Evolutionary conservation across 2,113 vertebrate species (phyloP).

Genomic region (Cebidichthys violaceus): DNA sequence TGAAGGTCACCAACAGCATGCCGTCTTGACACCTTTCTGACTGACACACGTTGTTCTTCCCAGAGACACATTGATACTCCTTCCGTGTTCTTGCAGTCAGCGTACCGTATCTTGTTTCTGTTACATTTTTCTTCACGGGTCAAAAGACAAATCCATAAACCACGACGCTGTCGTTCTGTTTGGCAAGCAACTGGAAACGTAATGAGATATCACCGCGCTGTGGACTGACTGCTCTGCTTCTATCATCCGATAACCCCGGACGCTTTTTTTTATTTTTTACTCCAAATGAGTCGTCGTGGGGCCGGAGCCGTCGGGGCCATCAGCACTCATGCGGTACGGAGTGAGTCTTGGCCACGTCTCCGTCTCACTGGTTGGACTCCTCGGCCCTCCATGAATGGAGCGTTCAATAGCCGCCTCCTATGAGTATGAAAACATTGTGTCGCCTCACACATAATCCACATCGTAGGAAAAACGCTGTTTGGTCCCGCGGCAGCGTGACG

Average conservation of each 20-base stretch:
- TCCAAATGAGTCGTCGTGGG: conserved; percentile 12
- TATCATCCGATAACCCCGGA: conserved; percentile 17
- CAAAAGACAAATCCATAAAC: neutral
- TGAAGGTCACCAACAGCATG: neutral
- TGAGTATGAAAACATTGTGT: conserved; percentile 53
- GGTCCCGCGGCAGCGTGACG: conserved; percentile 57
- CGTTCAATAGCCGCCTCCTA: conserved; percentile 54
- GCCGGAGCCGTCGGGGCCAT: conserved; percentile 32
- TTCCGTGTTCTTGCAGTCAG: conserved; percentile 25
- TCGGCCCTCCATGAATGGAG: conserved; percentile 46
- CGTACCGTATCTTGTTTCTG: neutral
- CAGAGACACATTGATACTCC: neutral
- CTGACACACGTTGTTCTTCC: conserved; percentile 19
- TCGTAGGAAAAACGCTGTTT: conserved; percentile 62
- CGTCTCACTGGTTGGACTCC: conserved; percentile 21
- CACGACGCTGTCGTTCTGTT: neutral
- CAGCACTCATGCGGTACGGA: conserved; percentile 40
- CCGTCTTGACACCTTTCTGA: neutral
- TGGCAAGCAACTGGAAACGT: neutral
- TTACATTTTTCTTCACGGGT: neutral
- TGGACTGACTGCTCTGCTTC: neutral
- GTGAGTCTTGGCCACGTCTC: conserved; percentile 56
- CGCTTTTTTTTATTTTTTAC: neutral
- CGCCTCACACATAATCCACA: conserved; percentile 68
- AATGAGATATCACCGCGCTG: neutral